phyloP scores from a whole-genome alignment of 2,797 vertebrate genomes.

The Sebastolobus altivelis region DNA sequence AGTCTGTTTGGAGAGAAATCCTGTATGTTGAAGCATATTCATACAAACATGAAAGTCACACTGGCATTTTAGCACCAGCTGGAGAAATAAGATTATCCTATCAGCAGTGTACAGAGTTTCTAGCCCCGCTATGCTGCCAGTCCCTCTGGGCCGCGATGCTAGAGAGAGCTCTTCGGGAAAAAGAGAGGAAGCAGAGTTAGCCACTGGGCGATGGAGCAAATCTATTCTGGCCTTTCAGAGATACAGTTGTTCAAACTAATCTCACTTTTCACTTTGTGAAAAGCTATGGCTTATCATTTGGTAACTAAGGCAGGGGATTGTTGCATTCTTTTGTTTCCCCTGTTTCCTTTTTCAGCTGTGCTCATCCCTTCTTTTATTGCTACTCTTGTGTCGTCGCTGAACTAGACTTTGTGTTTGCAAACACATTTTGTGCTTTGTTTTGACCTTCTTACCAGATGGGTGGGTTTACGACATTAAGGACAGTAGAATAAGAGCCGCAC shows the following conservation, averaged over 20 bases:
- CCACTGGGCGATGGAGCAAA: slow-evolving; percentile 53
- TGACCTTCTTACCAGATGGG: slow-evolving; percentile 20
- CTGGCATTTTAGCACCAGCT: slow-evolving; percentile 71
- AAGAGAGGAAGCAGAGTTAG: slow-evolving; percentile 40
- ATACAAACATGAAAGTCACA: slow-evolving; percentile 61
- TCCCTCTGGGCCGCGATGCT: slow-evolving; percentile 42
- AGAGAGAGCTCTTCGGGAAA: slow-evolving; percentile 41
- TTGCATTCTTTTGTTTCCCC: slow-evolving; percentile 34
- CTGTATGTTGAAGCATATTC: slow-evolving; percentile 58
- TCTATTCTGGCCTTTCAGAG: slow-evolving; percentile 57
- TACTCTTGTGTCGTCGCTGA: slow-evolving; percentile 15
- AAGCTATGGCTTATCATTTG: slow-evolving; percentile 55
- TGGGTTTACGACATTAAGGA: slow-evolving; percentile 7
- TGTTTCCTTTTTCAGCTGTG: slow-evolving; percentile 18
- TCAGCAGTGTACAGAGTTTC: slow-evolving; percentile 70
- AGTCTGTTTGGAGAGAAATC: slow-evolving; percentile 63
- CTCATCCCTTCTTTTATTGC: slow-evolving; percentile 47
- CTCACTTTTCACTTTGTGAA: slow-evolving; percentile 60
- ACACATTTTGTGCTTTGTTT: slow-evolving; percentile 47
- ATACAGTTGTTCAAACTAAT: slow-evolving; percentile 52
- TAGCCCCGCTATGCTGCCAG: slow-evolving; percentile 57
- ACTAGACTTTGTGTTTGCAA: slow-evolving; percentile 46
- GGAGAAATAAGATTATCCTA: slow-evolving; percentile 75
- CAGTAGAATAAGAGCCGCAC: slow-evolving; percentile 11
- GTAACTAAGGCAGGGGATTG: slow-evolving; percentile 42